Conservation (phyloP, 2,888 invertebrate species). For the Linyphia triangularis region DNA sequence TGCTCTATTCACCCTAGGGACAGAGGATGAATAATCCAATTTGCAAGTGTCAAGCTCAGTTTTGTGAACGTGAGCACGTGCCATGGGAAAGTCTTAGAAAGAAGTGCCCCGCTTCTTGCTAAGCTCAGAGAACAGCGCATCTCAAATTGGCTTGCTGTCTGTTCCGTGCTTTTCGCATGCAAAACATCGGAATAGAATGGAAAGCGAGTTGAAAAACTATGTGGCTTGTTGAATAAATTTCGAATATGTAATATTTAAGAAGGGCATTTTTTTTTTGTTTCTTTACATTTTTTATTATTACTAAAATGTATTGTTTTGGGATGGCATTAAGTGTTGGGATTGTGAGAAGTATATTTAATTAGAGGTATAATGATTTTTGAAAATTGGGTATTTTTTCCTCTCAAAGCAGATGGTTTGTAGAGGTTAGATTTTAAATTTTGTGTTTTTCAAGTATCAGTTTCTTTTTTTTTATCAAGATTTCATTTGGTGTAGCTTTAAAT, state of each 20-base stretch:
- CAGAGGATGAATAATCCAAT: neutral
- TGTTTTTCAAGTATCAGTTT: no score
- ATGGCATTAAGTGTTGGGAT: no score
- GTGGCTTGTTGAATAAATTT: slow-evolving; percentile 41
- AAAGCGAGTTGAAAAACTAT: slow-evolving; percentile 28
- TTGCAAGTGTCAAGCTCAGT: neutral
- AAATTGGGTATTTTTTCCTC: no score
- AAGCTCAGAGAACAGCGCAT: neutral
- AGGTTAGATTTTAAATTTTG: no score
- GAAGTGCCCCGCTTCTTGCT: neutral
- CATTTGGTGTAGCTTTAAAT: no score
- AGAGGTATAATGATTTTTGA: no score
- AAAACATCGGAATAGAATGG: slow-evolving; percentile 54
- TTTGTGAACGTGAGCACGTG: neutral
- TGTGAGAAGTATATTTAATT: no score
- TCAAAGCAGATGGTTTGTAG: no score
- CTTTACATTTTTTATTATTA: no score
- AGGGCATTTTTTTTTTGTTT: neutral
- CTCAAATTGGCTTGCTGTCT: slow-evolving; percentile 62
- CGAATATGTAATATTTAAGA: slow-evolving; percentile 1
- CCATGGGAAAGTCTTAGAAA: neutral
- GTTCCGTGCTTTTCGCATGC: slow-evolving; percentile 45
- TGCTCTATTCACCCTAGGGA: neutral
- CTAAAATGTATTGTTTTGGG: no score
- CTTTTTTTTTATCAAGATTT: no score